Evolutionary conservation across 2,797 vertebrate genomes (phyloP).

Genomic region (Picus viridis): DNA sequence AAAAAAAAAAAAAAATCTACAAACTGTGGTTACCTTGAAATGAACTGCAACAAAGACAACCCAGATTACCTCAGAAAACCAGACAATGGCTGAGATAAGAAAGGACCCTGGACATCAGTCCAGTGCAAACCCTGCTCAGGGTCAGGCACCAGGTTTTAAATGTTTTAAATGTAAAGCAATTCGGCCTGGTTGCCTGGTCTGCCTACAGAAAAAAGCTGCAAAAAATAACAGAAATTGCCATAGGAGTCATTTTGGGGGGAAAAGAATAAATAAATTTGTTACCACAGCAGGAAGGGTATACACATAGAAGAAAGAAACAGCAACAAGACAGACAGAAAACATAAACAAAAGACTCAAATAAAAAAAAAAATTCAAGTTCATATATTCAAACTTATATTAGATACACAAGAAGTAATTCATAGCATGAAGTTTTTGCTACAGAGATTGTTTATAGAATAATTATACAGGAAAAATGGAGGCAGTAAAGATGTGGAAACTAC

Average conservation of each 20-base stretch:
- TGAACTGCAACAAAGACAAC: background rate
- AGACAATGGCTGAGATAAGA: background rate
- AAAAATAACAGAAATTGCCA: background rate
- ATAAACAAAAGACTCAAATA: background rate
- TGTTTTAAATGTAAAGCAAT: background rate
- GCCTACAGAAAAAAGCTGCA: background rate
- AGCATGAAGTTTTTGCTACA: background rate
- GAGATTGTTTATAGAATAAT: conserved; percentile 34
- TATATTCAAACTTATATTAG: background rate
- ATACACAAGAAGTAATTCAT: background rate
- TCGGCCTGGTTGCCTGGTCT: background rate
- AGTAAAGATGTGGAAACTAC: background rate
- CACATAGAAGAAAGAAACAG: background rate
- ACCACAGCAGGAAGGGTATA: background rate
- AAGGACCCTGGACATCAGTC: background rate
- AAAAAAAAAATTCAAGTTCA: background rate
- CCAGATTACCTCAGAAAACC: background rate
- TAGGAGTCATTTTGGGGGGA: background rate
- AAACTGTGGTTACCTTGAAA: background rate
- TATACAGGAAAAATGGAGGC: conserved; percentile 17
- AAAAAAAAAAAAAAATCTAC: background rate
- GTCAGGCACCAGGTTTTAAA: background rate
- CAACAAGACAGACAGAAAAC: background rate
- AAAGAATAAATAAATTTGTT: background rate
- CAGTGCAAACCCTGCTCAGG: background rate